Conservation (phyloP, 2,888 invertebrate species). For the Elysia crispata region DNA sequence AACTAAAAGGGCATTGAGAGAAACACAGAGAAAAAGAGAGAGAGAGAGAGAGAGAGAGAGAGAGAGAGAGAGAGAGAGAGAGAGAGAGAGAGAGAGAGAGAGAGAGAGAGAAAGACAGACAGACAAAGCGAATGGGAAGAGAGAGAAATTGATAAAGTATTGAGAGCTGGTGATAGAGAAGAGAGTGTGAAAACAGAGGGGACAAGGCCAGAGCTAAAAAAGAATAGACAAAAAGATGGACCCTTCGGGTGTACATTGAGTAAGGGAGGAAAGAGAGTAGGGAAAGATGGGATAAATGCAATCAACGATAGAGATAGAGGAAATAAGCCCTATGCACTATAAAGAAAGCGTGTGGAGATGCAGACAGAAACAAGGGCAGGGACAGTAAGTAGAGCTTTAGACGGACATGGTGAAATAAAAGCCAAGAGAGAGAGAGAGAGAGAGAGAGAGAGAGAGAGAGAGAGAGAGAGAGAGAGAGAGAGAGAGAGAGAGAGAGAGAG, state of each 20-base stretch:
- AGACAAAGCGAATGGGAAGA: constrained; percentile 10
- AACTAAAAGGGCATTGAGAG: too few species aligned
- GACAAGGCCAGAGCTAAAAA: constrained; percentile 24
- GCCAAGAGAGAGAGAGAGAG: background rate
- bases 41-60: constrained; percentile 41
- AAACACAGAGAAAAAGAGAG: too few species aligned
- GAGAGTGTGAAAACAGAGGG: constrained; percentile 30
- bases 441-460: background rate
- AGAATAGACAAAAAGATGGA: too few species aligned
- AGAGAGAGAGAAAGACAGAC: constrained; percentile 16
- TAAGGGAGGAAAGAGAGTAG: too few species aligned
- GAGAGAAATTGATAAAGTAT: too few species aligned
- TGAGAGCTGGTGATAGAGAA: constrained; percentile 9
- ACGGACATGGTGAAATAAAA: too few species aligned
- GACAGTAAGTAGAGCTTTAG: too few species aligned
- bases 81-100: constrained; percentile 41
- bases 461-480: constrained; percentile 10
- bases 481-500: constrained; percentile 9
- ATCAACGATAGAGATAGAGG: too few species aligned
- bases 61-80: constrained; percentile 38
- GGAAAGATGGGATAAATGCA: too few species aligned
- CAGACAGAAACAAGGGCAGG: background rate
- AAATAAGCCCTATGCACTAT: too few species aligned
- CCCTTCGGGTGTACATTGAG: too few species aligned
- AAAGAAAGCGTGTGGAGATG: background rate